These are phyloP conservation scores for Sympetrum striolatum DNA, from an alignment of 2,888 invertebrate species.

Conservation along the genomic window DNA sequence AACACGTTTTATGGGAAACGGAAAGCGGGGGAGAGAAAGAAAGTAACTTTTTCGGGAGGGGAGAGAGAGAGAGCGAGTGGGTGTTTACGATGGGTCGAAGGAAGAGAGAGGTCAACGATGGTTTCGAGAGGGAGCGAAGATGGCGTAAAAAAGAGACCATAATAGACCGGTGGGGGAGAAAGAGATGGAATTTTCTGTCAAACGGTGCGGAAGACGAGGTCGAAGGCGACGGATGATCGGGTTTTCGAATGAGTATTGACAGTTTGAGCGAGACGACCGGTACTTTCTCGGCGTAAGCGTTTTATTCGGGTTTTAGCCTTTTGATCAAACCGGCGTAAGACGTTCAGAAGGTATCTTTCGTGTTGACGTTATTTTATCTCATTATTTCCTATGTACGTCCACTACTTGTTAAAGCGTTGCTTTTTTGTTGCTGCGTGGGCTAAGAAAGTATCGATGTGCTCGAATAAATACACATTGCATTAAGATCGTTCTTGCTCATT, in stretches of 20 bases:
- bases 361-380: neutral
- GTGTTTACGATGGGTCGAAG: neutral
- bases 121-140: neutral
- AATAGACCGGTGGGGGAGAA: neutral
- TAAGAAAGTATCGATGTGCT: too few species aligned
- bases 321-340: neutral
- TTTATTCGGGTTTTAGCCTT: neutral
- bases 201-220: neutral
- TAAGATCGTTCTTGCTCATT: too few species aligned
- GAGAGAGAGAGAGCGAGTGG: too few species aligned
- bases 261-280: neutral
- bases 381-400: neutral
- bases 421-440: too few species aligned
- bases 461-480: too few species aligned
- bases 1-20: neutral
- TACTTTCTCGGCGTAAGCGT: neutral
- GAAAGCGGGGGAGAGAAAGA: neutral
- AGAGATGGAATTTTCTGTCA: neutral
- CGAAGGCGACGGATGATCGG: neutral
- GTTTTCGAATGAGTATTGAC: neutral
- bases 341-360: neutral
- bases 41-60: neutral
- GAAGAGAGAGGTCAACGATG: neutral
- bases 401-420: too few species aligned
- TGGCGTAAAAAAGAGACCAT: neutral